Conservation (phyloP, 2,888 invertebrate species). For the Cyclophora punctaria region DNA sequence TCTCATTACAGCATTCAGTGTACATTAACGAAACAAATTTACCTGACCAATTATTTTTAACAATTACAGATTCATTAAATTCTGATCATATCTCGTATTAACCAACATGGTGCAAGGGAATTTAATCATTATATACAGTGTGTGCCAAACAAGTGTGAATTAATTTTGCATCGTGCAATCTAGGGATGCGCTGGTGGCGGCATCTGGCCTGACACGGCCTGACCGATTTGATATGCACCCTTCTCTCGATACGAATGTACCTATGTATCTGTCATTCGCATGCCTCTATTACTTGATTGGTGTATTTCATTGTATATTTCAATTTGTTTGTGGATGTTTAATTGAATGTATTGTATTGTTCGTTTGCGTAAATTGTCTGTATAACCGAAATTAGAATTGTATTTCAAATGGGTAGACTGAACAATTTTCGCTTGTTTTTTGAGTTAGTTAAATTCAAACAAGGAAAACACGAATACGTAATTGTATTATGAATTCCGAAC, state of each 20-base stretch:
- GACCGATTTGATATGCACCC: slow-evolving; percentile 69
- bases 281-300: no score
- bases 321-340: not conserved
- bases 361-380: no score
- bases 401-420: no score
- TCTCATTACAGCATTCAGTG: no score
- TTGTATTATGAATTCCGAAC: not conserved
- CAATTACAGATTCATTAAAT: slow-evolving; percentile 5
- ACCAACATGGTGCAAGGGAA: no score
- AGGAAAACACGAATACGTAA: no score
- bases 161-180: slow-evolving; percentile 66
- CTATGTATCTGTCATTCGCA: slow-evolving; percentile 19
- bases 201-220: slow-evolving; percentile 18
- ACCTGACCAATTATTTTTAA: not conserved
- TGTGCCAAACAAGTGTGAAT: slow-evolving; percentile 37
- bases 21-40: not conserved
- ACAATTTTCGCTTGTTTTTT: no score
- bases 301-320: slow-evolving; percentile 4
- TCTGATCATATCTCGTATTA: slow-evolving; percentile 6
- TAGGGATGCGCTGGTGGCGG: slow-evolving; percentile 49
- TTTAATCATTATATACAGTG: slow-evolving; percentile 12
- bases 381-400: no score
- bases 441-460: no score
- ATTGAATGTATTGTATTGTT: no score
- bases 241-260: slow-evolving; percentile 27